Base-by-base conservation (phyloP, 2,888 invertebrate genomes). In the Drosophila rellima region DNA sequence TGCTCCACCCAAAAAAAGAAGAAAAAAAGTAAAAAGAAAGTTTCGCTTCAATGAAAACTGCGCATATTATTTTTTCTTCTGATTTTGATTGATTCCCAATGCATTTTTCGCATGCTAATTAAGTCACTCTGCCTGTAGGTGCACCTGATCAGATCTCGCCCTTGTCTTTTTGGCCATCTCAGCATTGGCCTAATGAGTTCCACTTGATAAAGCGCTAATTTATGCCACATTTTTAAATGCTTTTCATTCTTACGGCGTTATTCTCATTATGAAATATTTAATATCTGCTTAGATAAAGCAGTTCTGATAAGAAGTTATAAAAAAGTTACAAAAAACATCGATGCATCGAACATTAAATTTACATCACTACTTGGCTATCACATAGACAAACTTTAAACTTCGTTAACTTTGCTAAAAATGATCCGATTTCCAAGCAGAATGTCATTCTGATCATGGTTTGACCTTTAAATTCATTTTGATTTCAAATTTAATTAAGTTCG, bases 51-150 rank as follows among this genome's bases (percentile, higher is more conserved):
- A 63, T 66, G 62, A 61, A 71, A 78, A 68, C 56, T 62, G 51
- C 47, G 8, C 63, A 45, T 20, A 8, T 39, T 17, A n/a, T 11
- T 15, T 40, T 35, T 31, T 60, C n/a, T n/a, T n/a, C n/a, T n/a
- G n/a, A n/a, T 67, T 68, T 70, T 84, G 83, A 84, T 84, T 80
- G 83, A 84, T 84, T 86, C 64, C 61, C 80, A 67, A 65, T 74
- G 64, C 82, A 70, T 71, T 75, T 72, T 80, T 74, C 59, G 78
- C 80, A 84, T 84, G 83, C 83, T 84, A 88, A 84, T 84, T 84
- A 88, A 88, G 83, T 82, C 83, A 84, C 88, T 88, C 68, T 23
- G 23, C 1, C 48, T n/a, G 39, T 13, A 2, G 17, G 8, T 42
- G 29, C 13, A 23, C 18, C 35, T 37, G 42, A 11, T 31, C 47